Conservation (phyloP, 2,797 vertebrate genomes). For the Pipistrellus kuhlii region DNA sequence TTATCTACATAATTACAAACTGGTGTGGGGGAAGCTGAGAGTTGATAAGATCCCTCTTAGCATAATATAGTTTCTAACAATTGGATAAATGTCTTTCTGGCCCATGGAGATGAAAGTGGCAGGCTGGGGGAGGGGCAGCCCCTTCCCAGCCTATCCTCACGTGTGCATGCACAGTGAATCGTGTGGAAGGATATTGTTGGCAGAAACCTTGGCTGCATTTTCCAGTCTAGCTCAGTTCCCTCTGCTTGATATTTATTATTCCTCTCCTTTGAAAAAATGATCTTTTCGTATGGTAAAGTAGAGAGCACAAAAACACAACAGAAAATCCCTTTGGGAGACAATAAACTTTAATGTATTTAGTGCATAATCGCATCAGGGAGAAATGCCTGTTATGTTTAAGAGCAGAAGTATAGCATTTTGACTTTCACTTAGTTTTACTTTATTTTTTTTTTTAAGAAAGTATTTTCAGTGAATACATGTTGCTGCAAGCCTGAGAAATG, state of each 20-base stretch:
- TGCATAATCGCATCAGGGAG: not conserved
- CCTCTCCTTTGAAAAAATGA: not conserved
- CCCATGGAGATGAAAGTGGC: not conserved
- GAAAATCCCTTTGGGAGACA: constrained; percentile 4
- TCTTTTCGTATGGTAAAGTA: not conserved
- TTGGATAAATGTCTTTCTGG: not conserved
- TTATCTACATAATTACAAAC: not conserved
- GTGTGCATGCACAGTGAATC: not conserved
- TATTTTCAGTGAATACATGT: not conserved
- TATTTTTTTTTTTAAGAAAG: not conserved
- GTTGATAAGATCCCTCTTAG: constrained; percentile 17
- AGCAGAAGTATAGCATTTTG: not conserved
- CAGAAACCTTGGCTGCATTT: constrained; percentile 42
- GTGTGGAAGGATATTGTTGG: constrained; percentile 34
- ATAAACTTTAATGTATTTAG: constrained; percentile 18
- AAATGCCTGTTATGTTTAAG: not conserved
- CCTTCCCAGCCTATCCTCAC: not conserved
- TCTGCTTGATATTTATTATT: not conserved
- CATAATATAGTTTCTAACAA: not conserved
- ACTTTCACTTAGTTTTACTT: constrained; percentile 1
- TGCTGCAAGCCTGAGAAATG: not conserved
- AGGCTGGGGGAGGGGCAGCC: accelerated
- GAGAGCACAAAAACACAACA: not conserved
- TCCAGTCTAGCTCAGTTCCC: not conserved
- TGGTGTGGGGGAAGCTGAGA: not conserved